Conservation (phyloP, 2,888 invertebrate species). For the Nomada fabriciana region DNA sequence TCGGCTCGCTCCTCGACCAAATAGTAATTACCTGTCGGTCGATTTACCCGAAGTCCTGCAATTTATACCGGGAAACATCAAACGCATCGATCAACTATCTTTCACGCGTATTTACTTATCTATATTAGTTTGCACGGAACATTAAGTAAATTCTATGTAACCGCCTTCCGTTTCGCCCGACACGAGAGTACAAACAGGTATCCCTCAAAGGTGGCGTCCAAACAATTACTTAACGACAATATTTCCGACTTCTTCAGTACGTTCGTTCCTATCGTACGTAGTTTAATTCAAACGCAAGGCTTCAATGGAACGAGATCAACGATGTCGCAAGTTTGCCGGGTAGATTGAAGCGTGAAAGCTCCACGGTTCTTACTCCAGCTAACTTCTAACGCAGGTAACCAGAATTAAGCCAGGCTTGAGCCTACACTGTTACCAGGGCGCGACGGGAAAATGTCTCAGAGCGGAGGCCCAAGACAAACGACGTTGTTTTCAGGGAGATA, state of each 20-base stretch:
- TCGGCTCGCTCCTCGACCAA: constrained; percentile 7
- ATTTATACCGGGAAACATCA: constrained; percentile 35
- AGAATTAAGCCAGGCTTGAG: constrained; percentile 48
- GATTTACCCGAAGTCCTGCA: constrained; percentile 41
- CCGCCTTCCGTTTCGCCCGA: neutral
- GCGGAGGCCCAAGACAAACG: constrained; percentile 73
- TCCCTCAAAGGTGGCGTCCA: too few species aligned
- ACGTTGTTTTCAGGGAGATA: constrained; percentile 71
- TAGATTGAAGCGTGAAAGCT: constrained; percentile 28
- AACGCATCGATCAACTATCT: constrained; percentile 43
- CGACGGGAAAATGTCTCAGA: constrained; percentile 56
- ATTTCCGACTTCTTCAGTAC: neutral
- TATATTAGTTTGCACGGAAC: constrained; percentile 34
- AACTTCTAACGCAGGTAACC: constrained; percentile 29
- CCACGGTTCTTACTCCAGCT: constrained; percentile 37
- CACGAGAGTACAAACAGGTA: neutral
- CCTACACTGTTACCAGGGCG: constrained; percentile 34
- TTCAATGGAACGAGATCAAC: neutral
- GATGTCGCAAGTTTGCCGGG: constrained; percentile 4
- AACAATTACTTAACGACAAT: neutral
- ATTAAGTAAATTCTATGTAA: neutral
- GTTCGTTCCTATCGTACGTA: neutral
- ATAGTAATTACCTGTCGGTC: constrained; percentile 52
- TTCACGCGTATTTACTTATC: constrained; percentile 31
- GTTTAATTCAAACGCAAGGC: neutral